phyloP scores from a whole-genome alignment of 1,140 invertebrate species.

The Olivierus martensii region DNA sequence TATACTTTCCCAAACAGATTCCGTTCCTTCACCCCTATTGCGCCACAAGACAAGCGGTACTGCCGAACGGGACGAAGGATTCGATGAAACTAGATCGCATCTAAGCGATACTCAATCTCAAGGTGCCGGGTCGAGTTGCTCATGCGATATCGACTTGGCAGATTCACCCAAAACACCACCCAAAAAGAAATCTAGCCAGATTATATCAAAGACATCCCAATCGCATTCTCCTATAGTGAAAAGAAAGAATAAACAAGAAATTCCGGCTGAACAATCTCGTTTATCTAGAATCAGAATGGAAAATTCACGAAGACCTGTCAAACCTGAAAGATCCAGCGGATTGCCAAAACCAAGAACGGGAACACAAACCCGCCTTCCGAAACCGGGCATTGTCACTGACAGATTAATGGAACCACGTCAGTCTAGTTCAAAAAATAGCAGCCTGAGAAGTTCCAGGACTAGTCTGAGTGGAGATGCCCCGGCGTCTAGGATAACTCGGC shows the following conservation, averaged over 20 bases:
- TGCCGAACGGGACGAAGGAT: conserved; percentile 66
- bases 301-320: conserved; percentile 4
- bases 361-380: not conserved
- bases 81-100: conserved; percentile 62
- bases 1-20: too few species aligned
- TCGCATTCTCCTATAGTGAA: not conserved
- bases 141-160: conserved; percentile 13
- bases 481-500: too few species aligned
- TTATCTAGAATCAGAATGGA: not conserved
- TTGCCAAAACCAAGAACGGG: not conserved
- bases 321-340: conserved; percentile 10
- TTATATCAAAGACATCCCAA: not conserved
- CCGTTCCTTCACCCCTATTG: too few species aligned
- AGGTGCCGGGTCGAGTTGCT: conserved; percentile 4
- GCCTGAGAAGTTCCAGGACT: conserved; percentile 41
- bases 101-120: conserved; percentile 11
- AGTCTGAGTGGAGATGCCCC: conserved; percentile 46
- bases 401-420: conserved; percentile 11
- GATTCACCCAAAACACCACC: conserved; percentile 13
- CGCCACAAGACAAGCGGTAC: not conserved
- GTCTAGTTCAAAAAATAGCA: conserved; percentile 1
- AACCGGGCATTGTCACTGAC: not conserved
- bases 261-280: not conserved
- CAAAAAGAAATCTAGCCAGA: conserved; percentile 2
- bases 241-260: not conserved